phyloP scores from a whole-genome alignment of 2,888 invertebrate species.

The Drosophila stalkeri region DNA sequence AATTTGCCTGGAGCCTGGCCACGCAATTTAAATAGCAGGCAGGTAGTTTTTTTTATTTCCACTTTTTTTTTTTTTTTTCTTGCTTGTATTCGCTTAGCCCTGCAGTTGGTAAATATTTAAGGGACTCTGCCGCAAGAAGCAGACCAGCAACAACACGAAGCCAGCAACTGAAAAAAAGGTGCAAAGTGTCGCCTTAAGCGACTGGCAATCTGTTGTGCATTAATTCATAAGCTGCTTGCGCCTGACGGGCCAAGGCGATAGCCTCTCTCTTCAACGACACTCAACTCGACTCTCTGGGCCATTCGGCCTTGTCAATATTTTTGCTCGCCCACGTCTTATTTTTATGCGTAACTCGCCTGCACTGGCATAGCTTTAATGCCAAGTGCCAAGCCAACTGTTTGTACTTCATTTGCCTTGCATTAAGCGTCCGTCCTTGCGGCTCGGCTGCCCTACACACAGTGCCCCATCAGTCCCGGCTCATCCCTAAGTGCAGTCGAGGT shows the following conservation, averaged over 20 bases:
- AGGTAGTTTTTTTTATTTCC: conserved; percentile 48
- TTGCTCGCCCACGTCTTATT: conserved; percentile 49
- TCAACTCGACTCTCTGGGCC: conserved; percentile 16
- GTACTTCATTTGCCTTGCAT: conserved; percentile 78
- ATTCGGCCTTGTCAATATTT: conserved; percentile 71
- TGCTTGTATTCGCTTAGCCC: conserved; percentile 35
- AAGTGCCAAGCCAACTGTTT: conserved; percentile 56
- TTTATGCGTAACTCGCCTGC: conserved; percentile 74
- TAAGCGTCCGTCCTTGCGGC: conserved; percentile 63
- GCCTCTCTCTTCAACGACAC: conserved; percentile 11
- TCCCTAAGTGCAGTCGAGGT: conserved; percentile 77
- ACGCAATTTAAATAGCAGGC: conserved; percentile 61
- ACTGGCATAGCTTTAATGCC: conserved; percentile 73
- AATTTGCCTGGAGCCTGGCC: conserved; percentile 51
- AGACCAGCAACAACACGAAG: conserved; percentile 4
- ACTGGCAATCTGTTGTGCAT: conserved; percentile 76
- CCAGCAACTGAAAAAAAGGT: conserved; percentile 50
- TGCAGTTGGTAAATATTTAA: conserved; percentile 75
- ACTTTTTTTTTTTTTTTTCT: conserved; percentile 23
- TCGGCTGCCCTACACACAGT: not conserved
- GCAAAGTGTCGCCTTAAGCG: conserved; percentile 78
- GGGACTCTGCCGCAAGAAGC: conserved; percentile 29
- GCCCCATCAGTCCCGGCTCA: conserved; percentile 37
- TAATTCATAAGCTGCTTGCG: conserved; percentile 80
- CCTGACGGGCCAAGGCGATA: conserved; percentile 54